Evolutionary conservation across 1,140 invertebrate genomes (phyloP), one percentile per base, ranked within the genome.

Genomic region (Meteorus sp.): DNA sequence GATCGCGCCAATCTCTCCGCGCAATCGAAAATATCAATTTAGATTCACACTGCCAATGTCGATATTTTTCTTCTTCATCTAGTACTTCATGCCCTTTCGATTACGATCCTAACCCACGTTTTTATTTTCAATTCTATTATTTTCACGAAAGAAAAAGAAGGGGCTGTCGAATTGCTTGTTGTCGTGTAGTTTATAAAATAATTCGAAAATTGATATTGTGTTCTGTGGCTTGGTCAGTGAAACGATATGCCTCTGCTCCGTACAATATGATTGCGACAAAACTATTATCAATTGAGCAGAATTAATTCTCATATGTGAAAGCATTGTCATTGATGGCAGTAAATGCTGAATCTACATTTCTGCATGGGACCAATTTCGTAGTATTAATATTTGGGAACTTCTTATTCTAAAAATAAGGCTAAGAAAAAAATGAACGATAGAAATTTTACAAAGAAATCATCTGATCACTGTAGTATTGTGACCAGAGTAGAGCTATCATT

Each of bases 191-290:
- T 55, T 43, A 29, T 27, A 17, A 11, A 17, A 13, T 55, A 13
- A 23, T 17, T 19, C 25, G n/a, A 44, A 43, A 27, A 7, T 41
- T 54, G 23, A n/a, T 27, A 55, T 44, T 55, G 15, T 35, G 43
- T 56, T 56, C 29, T 23, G 52, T 55, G 54, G 54, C 54, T 56
- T 31, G 44, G 47, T 56, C 29, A 39, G 35, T 39, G 35, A 39
- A n/a, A 33, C 27, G 27, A 29, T 29, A 9, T 29, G 27, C 27
- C 27, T 4, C 4, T 29, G 27, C n/a, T n/a, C n/a, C 27, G 9
- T 29, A 29, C 27, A 5, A 29, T 29, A n/a, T n/a, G n/a, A n/a
- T n/a, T n/a, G n/a, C n/a, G n/a, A n/a, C n/a, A n/a, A n/a, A n/a
- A n/a, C n/a, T n/a, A n/a, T n/a, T n/a, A n/a, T n/a, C n/a, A n/a